Base-by-base conservation (phyloP, 2,888 invertebrate species). In the Brachyptera putata region DNA sequence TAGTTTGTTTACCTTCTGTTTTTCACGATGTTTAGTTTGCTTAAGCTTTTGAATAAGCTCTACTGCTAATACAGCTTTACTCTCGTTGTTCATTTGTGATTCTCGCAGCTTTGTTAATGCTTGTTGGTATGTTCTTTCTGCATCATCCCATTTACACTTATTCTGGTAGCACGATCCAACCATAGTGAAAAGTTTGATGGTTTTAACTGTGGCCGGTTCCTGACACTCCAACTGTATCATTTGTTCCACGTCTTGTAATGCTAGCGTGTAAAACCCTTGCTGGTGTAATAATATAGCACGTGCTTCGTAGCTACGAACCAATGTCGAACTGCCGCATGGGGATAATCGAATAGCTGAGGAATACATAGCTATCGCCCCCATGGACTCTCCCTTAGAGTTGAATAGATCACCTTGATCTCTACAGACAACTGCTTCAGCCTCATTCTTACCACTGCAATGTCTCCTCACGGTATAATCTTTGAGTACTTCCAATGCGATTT, bases 381-480 rank as follows among this genome's bases (percentile, higher is more conserved):
- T n/a, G 4, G 14, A 43, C 24, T 37, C 34, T 30, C 14, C 39
- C n/a, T 50, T 22, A 3, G 34, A n/a, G 36, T 9, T 9, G n/a
- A 24, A 36, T 4, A 11, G 14, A 39, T 60, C 56, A 14, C 55
- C 60, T 24, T 14, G 30, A 3, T 16, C 14, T 22, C 13, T 14
- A 7, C 34, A 11, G 9, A 24, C 14, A 11, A 60, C 56, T 0
- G 60, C 55, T n/a, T 16, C 22, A 3, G 16, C 9, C 11, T 55
- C 55, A 21, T 21, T 43, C 25, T 60, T 60, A 21, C 22, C 16
- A 5, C 21, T 21, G 56, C 46, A 60, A 5, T 24, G n/a, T 13
- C 41, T 36, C 21, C 16, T 34, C 43, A 56, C 48, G 3, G 26
- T 3, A 41, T 55, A 43, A 13, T 16, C 41, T 4, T 46, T 18